Base-by-base conservation (phyloP, 2,113 vertebrate genomes). In the Clupea harengus region DNA sequence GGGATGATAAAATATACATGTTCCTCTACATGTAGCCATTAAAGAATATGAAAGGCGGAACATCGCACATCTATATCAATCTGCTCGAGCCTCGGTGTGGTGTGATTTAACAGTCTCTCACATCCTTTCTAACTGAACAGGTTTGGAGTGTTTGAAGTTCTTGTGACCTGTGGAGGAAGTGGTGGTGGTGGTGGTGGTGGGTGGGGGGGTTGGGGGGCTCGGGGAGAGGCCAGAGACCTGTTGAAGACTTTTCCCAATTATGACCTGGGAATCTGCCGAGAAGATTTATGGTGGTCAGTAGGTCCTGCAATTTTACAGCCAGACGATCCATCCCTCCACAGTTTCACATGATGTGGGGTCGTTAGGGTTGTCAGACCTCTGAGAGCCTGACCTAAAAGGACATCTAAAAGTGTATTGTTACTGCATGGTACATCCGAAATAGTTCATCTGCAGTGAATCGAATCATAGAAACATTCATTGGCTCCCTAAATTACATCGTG, bases 201-300 rank as follows among this genome's bases (percentile, higher is more conserved):
- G 39, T 39, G 92, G 6, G 87, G 87, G 85, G 85, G 88, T n/a
- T n/a, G n/a, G n/a, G n/a, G n/a, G n/a, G n/a, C n/a, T n/a, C n/a
- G 90, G 25, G 17, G 92, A 11, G 86, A 88, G 86, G 86, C 88
- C 91, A 44, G 72, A 78, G 28, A 78, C 72, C 72, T 82, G 89
- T 91, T 84, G 52, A 86, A 88, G 90, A 89, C 78, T 89, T 50
- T 0, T 85, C 83, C 91, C 92, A 88, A 91, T 89, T 82, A 93
- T 91, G 92, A 93, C 89, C 89, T 87, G 13, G 89, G 89, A 72
- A 91, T 87, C 93, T 95, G 95, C 93, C 94, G 88, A 88, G 54
- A 90, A 93, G 95, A 96, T 96, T 95, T 95, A 96, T 95, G 91
- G 88, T 4, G 87, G 89, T 64, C 50, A 88, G 81, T 89, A 88